Conservation (phyloP, 1,140 invertebrate genomes). For the Campoletis sonorensis region DNA sequence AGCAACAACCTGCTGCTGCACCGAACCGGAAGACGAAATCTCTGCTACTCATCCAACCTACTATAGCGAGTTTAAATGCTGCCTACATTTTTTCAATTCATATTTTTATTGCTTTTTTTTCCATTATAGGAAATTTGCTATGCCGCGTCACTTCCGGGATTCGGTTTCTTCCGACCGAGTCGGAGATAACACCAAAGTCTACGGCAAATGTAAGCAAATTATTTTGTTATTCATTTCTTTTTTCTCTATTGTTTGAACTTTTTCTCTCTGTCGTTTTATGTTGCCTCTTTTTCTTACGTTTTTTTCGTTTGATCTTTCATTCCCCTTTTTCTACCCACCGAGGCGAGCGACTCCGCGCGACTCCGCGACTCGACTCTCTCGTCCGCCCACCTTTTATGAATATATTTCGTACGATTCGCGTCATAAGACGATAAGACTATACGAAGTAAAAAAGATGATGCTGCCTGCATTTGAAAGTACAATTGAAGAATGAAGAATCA, state of each 20-base stretch:
- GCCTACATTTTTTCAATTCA: not conserved
- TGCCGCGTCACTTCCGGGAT: no score
- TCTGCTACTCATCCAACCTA: not conserved
- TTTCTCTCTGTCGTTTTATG: no score
- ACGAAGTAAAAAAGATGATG: not conserved
- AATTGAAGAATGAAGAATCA: no score
- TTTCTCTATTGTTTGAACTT: no score
- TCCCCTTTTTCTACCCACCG: constrained; percentile 19
- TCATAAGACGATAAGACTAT: no score
- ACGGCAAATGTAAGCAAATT: no score
- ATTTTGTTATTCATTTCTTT: no score
- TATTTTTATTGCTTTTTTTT: not conserved
- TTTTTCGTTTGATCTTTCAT: not conserved
- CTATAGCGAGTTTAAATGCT: not conserved
- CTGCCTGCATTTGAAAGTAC: no score
- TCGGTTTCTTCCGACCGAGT: no score
- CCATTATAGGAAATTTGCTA: no score
- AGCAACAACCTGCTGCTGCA: constrained; percentile 27
- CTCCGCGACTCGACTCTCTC: constrained; percentile 41
- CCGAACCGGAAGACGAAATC: constrained; percentile 28
- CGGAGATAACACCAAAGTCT: no score
- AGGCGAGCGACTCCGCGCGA: no score
- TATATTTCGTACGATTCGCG: constrained; percentile 19
- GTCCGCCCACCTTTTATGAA: constrained; percentile 40
- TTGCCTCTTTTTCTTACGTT: not conserved